These are phyloP conservation scores for Globodera ellingtonae DNA, from an alignment of 1,140 invertebrate genomes.

Conservation along the genomic window DNA sequence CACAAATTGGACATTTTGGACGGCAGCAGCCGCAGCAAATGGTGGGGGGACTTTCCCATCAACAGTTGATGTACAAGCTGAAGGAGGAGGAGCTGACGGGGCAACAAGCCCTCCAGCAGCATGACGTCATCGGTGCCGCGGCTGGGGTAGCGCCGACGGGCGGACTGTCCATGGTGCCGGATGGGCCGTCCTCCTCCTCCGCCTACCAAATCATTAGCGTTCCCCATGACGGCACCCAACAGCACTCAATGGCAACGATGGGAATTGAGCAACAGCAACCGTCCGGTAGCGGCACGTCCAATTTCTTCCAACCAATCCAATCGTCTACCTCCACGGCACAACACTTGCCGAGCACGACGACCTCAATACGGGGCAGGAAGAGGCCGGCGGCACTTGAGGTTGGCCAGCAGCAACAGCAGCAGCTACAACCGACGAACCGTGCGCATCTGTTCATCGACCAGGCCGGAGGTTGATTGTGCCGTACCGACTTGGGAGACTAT, in stretches of 20 bases:
- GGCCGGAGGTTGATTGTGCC: background rate
- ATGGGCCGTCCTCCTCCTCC: conserved; percentile 1
- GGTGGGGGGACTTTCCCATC: background rate
- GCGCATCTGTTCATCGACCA: background rate
- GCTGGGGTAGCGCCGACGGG: too few species aligned
- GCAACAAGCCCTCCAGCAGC: background rate
- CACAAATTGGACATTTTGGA: conserved; percentile 5
- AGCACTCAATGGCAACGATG: background rate
- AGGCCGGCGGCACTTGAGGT: background rate
- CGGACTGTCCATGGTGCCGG: background rate
- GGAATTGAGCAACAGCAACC: conserved; percentile 18
- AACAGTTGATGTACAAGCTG: conserved; percentile 1
- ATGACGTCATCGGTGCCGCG: too few species aligned
- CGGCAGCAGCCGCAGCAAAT: background rate
- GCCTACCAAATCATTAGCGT: conserved; percentile 23
- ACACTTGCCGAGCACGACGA: too few species aligned
- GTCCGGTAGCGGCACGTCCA: background rate
- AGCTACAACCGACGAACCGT: background rate
- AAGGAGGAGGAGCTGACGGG: background rate
- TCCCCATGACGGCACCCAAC: background rate
- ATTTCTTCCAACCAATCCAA: background rate
- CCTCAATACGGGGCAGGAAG: background rate
- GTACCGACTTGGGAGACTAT: too few species aligned
- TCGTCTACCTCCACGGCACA: background rate
- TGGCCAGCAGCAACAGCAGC: background rate